Evolutionary conservation across 2,797 vertebrate genomes (phyloP), one percentile per base, ranked within the genome.

Genomic region (Labeo calbasu): DNA sequence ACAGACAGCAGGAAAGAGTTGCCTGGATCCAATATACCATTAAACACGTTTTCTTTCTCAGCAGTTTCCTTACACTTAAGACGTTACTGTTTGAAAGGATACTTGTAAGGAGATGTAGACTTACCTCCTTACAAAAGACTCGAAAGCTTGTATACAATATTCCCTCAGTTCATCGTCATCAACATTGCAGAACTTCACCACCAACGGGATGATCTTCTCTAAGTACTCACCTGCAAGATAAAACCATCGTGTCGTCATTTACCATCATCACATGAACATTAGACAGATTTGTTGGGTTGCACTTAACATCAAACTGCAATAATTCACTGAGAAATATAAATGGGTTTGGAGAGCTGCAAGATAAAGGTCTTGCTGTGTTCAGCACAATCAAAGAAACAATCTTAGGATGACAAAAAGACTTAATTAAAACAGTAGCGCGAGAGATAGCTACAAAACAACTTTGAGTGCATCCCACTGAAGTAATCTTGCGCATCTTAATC

Each of bases 121-220:
- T 87, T 90, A 99, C 98, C 98, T 96, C 93, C 98, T 96, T 82
- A 99, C 97, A 88, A 99, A 99, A 82, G 98, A 99, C 92, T 99
- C 98, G 79, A 99, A 99, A 78, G 98, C 98, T 95, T 99, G 98
- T 95, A 99, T 99, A 95, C 98, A 99, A 91, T 99, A 99, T 84
- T 99, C 98, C 91, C 98, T 91, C 86, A 99, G 94, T 89, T 99
- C 98, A 79, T 99, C 98, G 57, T 99, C 98, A 66, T 99, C 98
- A 69, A 99, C 93, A 80, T 99, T 99, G 92, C 98, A 99, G 92
- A 99, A 99, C 94, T 99, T 99, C 90, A 99, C 98, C 73, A 87
- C 86, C 53, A 85, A 65, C 25, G 85, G 84, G 61, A 82, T 85
- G 46, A 89, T 89, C 81, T 88, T 89, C 77, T 89, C 86, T n/a